Evolutionary conservation across 2,888 invertebrate species (phyloP).

Genomic region (Muscina levida): DNA sequence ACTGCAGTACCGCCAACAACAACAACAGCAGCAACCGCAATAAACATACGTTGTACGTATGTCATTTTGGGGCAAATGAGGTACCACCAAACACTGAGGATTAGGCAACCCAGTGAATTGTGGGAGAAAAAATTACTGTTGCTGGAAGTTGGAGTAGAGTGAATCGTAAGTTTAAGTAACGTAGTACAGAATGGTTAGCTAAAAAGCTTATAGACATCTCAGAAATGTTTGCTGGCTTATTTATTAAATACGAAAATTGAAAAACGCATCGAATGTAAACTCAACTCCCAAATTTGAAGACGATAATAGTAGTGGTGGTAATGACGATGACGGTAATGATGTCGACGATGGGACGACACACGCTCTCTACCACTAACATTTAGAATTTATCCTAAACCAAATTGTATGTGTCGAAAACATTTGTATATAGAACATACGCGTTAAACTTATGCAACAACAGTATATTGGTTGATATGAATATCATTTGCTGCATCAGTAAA

Average conservation of each 20-base stretch:
- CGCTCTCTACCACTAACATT: not conserved
- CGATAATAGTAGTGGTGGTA: not conserved
- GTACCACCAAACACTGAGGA: not conserved
- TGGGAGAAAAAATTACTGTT: not conserved
- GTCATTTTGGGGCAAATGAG: conserved; percentile 10
- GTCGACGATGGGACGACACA: not conserved
- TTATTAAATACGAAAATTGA: conserved; percentile 54
- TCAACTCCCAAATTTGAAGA: conserved; percentile 18
- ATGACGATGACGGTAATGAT: conserved; percentile 22
- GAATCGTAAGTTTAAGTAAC: too few species aligned
- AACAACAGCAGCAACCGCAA: conserved; percentile 44
- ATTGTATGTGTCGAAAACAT: conserved; percentile 6
- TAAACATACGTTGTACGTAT: conserved; percentile 9
- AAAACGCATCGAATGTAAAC: conserved; percentile 54
- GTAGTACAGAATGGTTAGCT: too few species aligned
- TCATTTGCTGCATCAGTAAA: not conserved
- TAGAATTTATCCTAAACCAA: conserved; percentile 1
- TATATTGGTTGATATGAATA: not conserved
- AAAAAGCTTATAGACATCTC: too few species aligned
- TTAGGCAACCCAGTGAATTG: not conserved
- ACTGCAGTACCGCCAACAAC: not conserved
- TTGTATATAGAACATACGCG: not conserved
- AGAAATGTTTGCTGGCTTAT: conserved; percentile 17
- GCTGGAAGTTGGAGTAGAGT: too few species aligned
- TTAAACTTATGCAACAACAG: too few species aligned